Evolutionary conservation across 2,113 vertebrate genomes (phyloP).

Genomic region (Puntigrus tetrazona): DNA sequence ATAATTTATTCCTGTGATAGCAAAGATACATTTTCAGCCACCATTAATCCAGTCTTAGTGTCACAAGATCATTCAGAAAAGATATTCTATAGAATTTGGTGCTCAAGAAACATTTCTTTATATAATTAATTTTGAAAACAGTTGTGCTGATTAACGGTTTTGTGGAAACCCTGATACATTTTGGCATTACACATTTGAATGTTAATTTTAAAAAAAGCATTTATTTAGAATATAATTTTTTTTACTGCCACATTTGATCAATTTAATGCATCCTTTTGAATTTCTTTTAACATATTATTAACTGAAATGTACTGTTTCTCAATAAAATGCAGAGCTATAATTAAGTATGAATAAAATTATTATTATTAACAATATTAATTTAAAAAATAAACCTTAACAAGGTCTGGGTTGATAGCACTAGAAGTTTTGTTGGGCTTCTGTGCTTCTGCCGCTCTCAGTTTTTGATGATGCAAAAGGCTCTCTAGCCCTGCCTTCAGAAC

Average conservation of each 20-base stretch:
- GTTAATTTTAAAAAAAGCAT: neutral
- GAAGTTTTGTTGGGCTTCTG: constrained; percentile 58
- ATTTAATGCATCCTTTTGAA: too few relatives aligned
- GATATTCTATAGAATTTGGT: neutral
- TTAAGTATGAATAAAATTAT: neutral
- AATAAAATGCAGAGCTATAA: neutral
- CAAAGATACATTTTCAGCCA: neutral
- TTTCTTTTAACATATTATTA: neutral
- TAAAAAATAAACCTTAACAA: neutral
- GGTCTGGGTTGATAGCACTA: neutral
- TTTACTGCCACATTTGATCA: neutral
- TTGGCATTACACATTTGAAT: neutral
- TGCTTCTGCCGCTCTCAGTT: constrained; percentile 52
- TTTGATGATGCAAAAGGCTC: constrained; percentile 62
- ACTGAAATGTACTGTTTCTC: neutral
- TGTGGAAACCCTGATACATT: neutral
- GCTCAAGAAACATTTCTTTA: neutral
- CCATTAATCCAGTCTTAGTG: neutral
- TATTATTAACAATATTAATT: neutral
- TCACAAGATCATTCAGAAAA: neutral
- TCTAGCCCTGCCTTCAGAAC: constrained; percentile 61
- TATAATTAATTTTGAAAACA: neutral
- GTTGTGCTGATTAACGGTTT: neutral
- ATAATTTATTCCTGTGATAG: neutral
- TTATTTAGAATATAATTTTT: neutral